These are phyloP conservation scores for Tanypteryx hageni DNA, from an alignment of 2,888 invertebrate genomes.

Conservation along the genomic window DNA sequence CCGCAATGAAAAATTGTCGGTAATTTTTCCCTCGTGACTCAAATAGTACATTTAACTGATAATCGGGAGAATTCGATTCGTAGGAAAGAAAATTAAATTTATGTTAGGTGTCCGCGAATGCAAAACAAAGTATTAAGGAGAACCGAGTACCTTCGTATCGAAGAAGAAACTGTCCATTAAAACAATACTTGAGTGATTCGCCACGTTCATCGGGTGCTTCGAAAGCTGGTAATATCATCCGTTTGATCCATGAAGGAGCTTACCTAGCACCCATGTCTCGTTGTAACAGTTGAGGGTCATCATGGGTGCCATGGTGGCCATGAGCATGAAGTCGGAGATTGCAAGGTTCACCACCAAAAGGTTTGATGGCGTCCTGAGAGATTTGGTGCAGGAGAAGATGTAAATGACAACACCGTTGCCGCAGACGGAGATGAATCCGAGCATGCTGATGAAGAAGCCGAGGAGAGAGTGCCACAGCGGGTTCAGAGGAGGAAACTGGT, in stretches of 20 bases:
- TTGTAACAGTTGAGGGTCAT: conserved; percentile 91
- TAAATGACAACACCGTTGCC: conserved; percentile 86
- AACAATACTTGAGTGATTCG: neutral
- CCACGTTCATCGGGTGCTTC: neutral
- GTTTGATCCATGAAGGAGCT: conserved; percentile 63
- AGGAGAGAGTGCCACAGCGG: conserved; percentile 91
- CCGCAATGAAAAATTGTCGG: too few relatives aligned
- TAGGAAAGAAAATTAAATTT: neutral
- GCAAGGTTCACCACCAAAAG: conserved; percentile 94
- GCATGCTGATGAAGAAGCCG: conserved; percentile 86
- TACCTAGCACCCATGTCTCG: conserved; percentile 80
- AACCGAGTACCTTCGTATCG: neutral
- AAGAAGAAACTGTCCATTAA: neutral
- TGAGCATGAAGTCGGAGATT: conserved; percentile 93
- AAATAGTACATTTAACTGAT: too few relatives aligned
- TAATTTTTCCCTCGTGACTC: too few relatives aligned
- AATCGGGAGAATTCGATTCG: neutral
- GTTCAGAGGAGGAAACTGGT: conserved; percentile 92
- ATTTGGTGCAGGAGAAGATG: conserved; percentile 85
- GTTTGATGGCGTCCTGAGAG: conserved; percentile 92
- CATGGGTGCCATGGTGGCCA: conserved; percentile 88
- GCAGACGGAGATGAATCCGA: conserved; percentile 83
- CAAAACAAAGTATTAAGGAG: neutral
- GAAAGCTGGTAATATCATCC: neutral
- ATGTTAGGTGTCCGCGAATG: neutral